These are phyloP conservation scores for Calliphora vomitoria DNA, from an alignment of 2,888 invertebrate genomes.

Conservation along the genomic window DNA sequence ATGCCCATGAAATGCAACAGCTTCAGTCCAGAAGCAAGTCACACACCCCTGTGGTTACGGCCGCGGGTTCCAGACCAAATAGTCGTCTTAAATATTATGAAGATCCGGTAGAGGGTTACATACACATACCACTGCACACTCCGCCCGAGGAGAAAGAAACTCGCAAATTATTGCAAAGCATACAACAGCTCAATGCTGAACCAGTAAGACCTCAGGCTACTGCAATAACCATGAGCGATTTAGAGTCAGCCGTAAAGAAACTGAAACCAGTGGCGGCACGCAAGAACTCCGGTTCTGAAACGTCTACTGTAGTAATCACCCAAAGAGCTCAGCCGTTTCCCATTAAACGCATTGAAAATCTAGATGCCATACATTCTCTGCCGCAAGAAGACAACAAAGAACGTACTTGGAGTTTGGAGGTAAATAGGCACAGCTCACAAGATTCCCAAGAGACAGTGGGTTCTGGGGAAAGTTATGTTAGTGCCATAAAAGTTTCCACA, in stretches of 20 bases:
- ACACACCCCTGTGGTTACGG: conserved; percentile 84
- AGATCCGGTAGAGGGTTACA: conserved; percentile 87
- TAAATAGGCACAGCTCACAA: conserved; percentile 83
- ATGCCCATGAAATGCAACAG: conserved; percentile 79
- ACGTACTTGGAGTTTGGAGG: conserved; percentile 82
- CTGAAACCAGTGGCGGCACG: conserved; percentile 75
- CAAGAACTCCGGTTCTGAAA: conserved; percentile 70
- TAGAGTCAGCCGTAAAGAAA: conserved; percentile 67
- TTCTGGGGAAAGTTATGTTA: conserved; percentile 81
- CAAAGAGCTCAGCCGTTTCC: conserved; percentile 58
- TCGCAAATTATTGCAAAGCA: conserved; percentile 80
- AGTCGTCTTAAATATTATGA: conserved; percentile 87
- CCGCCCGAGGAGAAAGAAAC: conserved; percentile 88
- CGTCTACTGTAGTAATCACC: conserved; percentile 14
- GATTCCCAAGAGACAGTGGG: conserved; percentile 86
- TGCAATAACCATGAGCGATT: conserved; percentile 69
- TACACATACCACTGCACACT: conserved; percentile 91
- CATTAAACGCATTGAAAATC: conserved; percentile 81
- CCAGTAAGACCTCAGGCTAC: conserved; percentile 75
- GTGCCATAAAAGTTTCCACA: conserved; percentile 75
- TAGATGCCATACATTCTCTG: conserved; percentile 87
- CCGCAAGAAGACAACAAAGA: conserved; percentile 83
- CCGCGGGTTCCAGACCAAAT: conserved; percentile 80
- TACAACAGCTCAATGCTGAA: conserved; percentile 79
- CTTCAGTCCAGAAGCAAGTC: conserved; percentile 83